Percentiles rank a stretch among this genome's conserved stretches.
phyloP scores from a whole-genome alignment of 2,888 invertebrate genomes.

The Tricholauxania praeusta region DNA sequence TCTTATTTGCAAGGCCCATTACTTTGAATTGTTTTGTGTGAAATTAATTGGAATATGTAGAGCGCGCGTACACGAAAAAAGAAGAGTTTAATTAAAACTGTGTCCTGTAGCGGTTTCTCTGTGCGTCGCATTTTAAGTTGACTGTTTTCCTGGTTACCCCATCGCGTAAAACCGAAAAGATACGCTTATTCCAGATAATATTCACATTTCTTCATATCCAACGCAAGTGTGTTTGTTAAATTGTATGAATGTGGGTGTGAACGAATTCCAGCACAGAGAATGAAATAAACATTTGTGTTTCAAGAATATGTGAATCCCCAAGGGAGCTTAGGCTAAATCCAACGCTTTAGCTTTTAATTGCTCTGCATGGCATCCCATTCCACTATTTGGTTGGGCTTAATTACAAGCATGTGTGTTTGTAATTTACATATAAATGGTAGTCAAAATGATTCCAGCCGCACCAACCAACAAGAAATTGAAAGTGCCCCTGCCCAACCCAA shows the following conservation, averaged over 20 bases:
- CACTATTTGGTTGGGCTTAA: background rate
- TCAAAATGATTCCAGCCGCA: background rate
- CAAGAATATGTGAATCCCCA: slow-evolving; percentile 18
- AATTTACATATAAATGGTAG: slow-evolving; percentile 15
- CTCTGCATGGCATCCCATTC: background rate
- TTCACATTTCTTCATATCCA: background rate
- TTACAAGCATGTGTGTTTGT: slow-evolving; percentile 14
- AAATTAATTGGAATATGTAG: slow-evolving; percentile 18
- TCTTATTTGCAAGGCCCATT: background rate
- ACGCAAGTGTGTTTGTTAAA: background rate
- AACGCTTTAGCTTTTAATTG: slow-evolving; percentile 11
- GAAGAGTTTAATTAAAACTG: slow-evolving; percentile 22
- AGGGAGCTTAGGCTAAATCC: slow-evolving; percentile 14
- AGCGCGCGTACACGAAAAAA: background rate
- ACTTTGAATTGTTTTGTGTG: slow-evolving; percentile 12
- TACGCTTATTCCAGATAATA: too few species aligned
- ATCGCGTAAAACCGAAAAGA: background rate
- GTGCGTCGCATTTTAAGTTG: background rate
- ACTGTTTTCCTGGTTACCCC: background rate
- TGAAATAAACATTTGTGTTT: slow-evolving; percentile 13
- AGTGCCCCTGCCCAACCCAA: too few species aligned
- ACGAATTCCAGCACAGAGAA: slow-evolving; percentile 9
- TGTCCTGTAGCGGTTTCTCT: slow-evolving; percentile 18
- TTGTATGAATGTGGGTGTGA: background rate
- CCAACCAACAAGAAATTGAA: too few species aligned